Percentiles rank a stretch among this genome's conserved stretches.
Evolutionary conservation across 2,797 vertebrate species (phyloP).

Genomic region (Myioborus melanocephalus): DNA sequence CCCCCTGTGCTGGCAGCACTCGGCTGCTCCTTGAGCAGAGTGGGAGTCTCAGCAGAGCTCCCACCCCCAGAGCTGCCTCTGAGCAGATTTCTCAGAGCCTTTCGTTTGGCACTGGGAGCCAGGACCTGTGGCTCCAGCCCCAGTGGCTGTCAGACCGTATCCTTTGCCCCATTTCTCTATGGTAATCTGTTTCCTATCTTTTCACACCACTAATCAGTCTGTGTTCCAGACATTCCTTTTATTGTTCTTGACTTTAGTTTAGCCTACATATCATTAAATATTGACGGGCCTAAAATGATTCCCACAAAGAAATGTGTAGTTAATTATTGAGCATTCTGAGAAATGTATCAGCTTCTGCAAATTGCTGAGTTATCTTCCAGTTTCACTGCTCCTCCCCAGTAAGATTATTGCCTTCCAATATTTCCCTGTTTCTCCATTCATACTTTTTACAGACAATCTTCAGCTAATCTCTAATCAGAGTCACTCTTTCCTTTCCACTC

Average conservation of each 20-base stretch:
- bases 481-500: neutral
- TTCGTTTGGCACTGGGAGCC: neutral
- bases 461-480: neutral
- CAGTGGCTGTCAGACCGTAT: neutral
- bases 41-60: neutral
- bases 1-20: neutral
- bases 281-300: neutral
- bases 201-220: neutral
- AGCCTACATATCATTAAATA: neutral
- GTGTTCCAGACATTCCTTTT: neutral
- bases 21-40: neutral
- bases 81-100: neutral
- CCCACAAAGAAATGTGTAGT: neutral
- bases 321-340: slow-evolving; percentile 37
- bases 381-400: neutral
- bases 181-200: neutral
- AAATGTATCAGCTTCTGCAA: neutral
- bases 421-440: neutral
- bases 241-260: neutral
- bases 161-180: neutral
- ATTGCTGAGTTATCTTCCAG: neutral
- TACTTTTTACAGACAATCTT: neutral
- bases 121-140: neutral
- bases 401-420: neutral
- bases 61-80: neutral